Evolutionary conservation across 2,888 invertebrate genomes (phyloP).

Genomic region (Brenthis ino): DNA sequence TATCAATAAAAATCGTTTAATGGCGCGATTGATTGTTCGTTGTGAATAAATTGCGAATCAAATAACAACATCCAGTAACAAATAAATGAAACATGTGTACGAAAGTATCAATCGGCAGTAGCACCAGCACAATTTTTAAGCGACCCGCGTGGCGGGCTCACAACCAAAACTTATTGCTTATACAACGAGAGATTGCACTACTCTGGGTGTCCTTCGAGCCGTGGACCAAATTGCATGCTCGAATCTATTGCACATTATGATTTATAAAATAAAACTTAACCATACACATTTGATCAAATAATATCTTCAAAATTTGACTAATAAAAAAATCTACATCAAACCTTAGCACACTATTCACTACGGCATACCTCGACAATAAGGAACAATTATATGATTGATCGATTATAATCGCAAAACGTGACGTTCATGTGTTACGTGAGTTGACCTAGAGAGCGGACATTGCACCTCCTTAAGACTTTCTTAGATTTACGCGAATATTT

Average conservation of each 20-base stretch:
- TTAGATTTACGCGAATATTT: no score
- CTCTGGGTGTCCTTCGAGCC: conserved; percentile 65
- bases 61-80: conserved; percentile 47
- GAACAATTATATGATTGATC: conserved; percentile 77
- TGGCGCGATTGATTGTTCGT: not conserved
- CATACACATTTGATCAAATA: conserved; percentile 70
- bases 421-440: conserved; percentile 10
- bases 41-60: not conserved
- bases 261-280: conserved; percentile 67
- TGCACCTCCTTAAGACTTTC: not conserved
- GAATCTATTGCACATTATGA: conserved; percentile 60
- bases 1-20: not conserved
- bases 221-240: conserved; percentile 54
- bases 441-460: conserved; percentile 2
- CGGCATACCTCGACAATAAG: conserved; percentile 80
- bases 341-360: conserved; percentile 80
- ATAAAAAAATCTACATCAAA: conserved; percentile 80
- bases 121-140: conserved; percentile 58
- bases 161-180: conserved; percentile 81
- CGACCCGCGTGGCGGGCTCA: conserved; percentile 67
- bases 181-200: conserved; percentile 78
- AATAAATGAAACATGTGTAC: conserved; percentile 69
- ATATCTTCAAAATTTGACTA: conserved; percentile 75
- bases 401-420: conserved; percentile 45
- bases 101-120: conserved; percentile 67